Conservation (phyloP, 2,888 invertebrate species). For the Eupithecia centaureata region DNA sequence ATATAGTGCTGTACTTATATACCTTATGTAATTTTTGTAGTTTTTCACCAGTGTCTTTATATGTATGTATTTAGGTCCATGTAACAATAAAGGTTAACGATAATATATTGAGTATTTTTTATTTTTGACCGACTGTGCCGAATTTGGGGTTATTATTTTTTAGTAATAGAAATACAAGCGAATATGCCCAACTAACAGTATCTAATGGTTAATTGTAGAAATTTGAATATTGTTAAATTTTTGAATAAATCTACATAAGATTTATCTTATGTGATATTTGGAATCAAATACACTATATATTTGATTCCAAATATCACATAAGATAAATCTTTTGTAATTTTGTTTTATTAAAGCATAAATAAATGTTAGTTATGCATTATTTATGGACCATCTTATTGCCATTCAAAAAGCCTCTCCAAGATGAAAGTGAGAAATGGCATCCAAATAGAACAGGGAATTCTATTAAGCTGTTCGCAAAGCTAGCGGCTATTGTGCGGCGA, state of each 20-base stretch:
- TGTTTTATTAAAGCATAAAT: too few species aligned
- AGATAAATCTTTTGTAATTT: too few species aligned
- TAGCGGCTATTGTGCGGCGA: constrained; percentile 32
- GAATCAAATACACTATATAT: too few species aligned
- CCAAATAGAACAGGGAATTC: constrained; percentile 29
- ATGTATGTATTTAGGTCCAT: constrained; percentile 73
- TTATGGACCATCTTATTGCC: too few species aligned
- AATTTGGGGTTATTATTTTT: neutral
- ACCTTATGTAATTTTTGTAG: constrained; percentile 66
- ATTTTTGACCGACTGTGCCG: neutral
- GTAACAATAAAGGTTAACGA: constrained; percentile 72
- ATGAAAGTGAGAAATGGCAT: constrained; percentile 21
- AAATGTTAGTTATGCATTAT: neutral
- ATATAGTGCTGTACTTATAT: constrained; percentile 60
- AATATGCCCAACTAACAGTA: neutral
- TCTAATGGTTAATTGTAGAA: too few species aligned
- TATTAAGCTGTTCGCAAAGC: constrained; percentile 32
- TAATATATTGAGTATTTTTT: constrained; percentile 43
- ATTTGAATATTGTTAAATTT: too few species aligned
- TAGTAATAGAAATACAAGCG: neutral
- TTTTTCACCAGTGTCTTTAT: constrained; percentile 73
- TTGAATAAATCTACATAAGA: too few species aligned
- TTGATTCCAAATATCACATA: too few species aligned
- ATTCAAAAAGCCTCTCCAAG: constrained; percentile 5
- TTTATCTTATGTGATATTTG: too few species aligned